Percentiles rank a stretch among this genome's conserved stretches.
Evolutionary conservation across 2,113 vertebrate species (phyloP).

Genomic region (Chaetorhynchus papuensis): DNA sequence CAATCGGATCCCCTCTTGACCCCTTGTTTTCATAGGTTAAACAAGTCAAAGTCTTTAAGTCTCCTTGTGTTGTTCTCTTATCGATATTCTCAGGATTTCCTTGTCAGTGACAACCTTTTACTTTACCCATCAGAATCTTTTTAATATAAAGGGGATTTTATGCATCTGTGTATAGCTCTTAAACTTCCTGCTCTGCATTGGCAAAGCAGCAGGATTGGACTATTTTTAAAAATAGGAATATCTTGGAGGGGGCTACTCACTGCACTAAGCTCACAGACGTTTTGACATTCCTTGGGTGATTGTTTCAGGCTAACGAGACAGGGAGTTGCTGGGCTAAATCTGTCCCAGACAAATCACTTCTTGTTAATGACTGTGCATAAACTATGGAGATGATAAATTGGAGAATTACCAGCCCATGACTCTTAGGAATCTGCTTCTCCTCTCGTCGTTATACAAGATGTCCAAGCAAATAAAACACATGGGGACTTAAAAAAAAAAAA

Average conservation of each 20-base stretch:
- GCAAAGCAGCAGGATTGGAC: background rate
- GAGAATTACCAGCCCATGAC: constrained; percentile 9
- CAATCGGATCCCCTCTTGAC: background rate
- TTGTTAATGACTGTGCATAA: constrained; percentile 47
- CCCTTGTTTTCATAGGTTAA: background rate
- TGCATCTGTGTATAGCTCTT: background rate
- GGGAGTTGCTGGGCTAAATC: constrained; percentile 24
- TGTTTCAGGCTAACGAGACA: background rate
- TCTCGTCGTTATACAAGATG: background rate
- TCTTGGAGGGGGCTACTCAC: background rate
- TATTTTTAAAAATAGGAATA: background rate
- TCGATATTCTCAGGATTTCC: background rate
- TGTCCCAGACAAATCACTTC: constrained; percentile 15
- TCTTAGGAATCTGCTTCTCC: constrained; percentile 25
- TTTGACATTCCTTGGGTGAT: background rate
- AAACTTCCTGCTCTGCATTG: background rate
- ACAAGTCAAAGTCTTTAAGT: background rate
- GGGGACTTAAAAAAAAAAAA: background rate
- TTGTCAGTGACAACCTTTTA: background rate
- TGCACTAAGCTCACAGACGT: background rate
- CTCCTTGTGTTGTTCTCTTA: background rate
- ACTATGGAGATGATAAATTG: background rate
- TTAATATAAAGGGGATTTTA: background rate
- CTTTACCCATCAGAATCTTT: background rate
- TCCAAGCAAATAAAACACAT: background rate